These are phyloP conservation scores for Coilia nasus DNA, from an alignment of 2,797 vertebrate species.

Conservation along the genomic window DNA sequence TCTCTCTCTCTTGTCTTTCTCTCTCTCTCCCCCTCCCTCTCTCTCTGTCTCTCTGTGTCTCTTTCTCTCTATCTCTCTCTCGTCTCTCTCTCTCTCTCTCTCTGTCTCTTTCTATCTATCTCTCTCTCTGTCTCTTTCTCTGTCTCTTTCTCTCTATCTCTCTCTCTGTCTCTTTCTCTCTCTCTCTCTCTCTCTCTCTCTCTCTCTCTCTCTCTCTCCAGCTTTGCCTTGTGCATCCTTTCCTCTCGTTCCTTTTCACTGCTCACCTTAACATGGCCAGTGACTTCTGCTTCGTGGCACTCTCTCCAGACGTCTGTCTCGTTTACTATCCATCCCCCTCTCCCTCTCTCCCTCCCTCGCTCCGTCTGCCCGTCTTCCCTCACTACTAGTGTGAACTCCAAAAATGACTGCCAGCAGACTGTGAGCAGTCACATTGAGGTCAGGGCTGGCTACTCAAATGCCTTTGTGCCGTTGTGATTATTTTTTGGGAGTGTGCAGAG, in stretches of 20 bases:
- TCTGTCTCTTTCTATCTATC: neutral
- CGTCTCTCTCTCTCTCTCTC: neutral
- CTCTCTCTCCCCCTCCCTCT: neutral
- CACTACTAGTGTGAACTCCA: neutral
- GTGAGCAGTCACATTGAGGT: neutral
- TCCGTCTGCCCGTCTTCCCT: neutral
- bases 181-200: no score
- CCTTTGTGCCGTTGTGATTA: neutral
- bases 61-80: neutral
- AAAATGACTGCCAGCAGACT: neutral
- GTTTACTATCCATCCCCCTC: neutral
- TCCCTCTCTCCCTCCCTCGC: neutral
- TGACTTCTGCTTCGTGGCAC: neutral
- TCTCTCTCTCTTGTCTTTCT: neutral
- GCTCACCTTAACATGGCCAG: neutral
- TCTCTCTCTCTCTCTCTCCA: no score
- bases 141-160: no score
- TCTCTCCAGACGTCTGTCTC: neutral
- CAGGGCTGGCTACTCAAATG: neutral
- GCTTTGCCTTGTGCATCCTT: no score
- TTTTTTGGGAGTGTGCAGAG: neutral
- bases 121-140: neutral
- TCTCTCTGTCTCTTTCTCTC: no score
- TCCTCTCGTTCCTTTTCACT: no score
- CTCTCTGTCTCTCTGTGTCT: neutral